A percentile compares a stretch with the other conserved stretches of the same genome.
Evolutionary conservation across 2,113 vertebrate species (phyloP).

Genomic region (Toxotes jaculatrix): DNA sequence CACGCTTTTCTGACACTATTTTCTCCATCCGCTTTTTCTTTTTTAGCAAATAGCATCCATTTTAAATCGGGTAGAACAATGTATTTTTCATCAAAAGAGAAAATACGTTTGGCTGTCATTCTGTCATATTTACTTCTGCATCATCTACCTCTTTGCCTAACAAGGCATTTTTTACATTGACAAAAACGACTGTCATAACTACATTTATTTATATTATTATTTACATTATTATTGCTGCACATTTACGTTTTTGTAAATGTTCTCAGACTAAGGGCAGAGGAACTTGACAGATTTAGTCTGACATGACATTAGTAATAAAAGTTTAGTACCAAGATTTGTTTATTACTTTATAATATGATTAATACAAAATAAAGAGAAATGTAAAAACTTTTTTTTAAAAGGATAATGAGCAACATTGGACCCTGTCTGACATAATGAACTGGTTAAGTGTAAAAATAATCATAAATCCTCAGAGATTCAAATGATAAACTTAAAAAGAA

Average conservation of each 20-base stretch:
- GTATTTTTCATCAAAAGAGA: background rate
- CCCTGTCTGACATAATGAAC: background rate
- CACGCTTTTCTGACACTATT: background rate
- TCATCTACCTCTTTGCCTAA: background rate
- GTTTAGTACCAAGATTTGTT: background rate
- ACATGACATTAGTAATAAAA: background rate
- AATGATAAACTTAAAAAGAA: too few relatives aligned
- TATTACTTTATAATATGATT: background rate
- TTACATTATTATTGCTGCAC: background rate
- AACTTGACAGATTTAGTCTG: background rate
- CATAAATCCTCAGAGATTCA: background rate
- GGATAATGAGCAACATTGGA: background rate
- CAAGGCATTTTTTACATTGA: background rate
- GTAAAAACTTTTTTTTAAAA: background rate
- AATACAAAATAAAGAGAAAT: background rate
- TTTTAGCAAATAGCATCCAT: background rate
- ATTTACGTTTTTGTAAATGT: background rate
- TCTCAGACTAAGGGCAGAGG: background rate
- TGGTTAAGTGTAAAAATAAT: background rate
- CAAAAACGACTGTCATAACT: too few relatives aligned
- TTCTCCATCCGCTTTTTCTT: background rate
- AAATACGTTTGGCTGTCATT: background rate
- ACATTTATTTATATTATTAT: too few relatives aligned
- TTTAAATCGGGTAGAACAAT: background rate
- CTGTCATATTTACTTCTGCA: background rate